Evolutionary conservation across 2,113 vertebrate species (phyloP).

Genomic region (Cathartes aura): DNA sequence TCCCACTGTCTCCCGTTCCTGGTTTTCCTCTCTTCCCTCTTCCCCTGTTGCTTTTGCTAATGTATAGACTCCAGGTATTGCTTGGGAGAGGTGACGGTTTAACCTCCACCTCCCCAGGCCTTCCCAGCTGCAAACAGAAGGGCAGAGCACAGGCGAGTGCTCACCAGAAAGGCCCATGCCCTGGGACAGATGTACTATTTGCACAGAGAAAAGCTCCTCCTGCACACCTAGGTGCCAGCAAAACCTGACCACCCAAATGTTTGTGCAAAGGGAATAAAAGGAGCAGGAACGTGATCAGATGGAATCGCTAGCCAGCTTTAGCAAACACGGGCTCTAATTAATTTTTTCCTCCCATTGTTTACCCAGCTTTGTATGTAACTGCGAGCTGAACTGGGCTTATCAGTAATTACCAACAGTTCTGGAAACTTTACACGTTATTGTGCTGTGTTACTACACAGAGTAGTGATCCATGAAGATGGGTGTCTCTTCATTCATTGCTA

Average conservation of each 20-base stretch:
- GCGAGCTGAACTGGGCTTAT: constrained; percentile 60
- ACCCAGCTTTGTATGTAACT: constrained; percentile 68
- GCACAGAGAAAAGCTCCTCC: neutral
- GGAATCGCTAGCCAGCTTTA: constrained; percentile 55
- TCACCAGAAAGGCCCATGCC: neutral
- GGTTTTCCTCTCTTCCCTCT: neutral
- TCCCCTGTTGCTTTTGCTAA: neutral
- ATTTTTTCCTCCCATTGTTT: constrained; percentile 70
- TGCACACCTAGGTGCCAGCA: neutral
- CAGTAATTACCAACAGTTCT: constrained; percentile 65
- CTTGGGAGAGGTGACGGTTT: neutral
- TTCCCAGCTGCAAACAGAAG: neutral
- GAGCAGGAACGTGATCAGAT: constrained; percentile 52
- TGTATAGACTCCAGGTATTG: fast-evolving
- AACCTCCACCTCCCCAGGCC: neutral
- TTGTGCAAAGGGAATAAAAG: constrained; percentile 58
- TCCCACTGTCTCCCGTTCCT: neutral
- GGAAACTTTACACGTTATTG: constrained; percentile 42
- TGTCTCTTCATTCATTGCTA: neutral
- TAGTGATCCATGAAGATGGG: constrained; percentile 1
- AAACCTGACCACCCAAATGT: constrained; percentile 52
- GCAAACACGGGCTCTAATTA: constrained; percentile 66
- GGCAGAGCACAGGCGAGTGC: neutral
- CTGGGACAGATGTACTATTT: neutral
- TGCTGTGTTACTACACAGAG: neutral